phyloP scores from a whole-genome alignment of 2,113 vertebrate genomes.

The Melanerpes formicivorus region DNA sequence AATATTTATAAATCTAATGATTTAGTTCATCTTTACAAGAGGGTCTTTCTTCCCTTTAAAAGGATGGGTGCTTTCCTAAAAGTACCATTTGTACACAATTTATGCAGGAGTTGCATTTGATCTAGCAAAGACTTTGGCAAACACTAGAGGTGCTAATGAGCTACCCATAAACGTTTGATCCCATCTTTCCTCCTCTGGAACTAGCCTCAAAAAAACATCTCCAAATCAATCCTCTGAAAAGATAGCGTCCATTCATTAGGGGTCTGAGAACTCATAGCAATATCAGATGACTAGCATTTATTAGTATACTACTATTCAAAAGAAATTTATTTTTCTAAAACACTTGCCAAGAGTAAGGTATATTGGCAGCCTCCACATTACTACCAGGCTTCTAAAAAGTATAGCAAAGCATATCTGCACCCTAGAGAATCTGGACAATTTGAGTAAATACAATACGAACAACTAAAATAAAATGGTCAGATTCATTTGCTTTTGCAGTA shows the following conservation, averaged over 20 bases:
- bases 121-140: neutral
- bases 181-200: neutral
- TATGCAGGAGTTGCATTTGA: neutral
- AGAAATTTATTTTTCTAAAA: slow-evolving; percentile 15
- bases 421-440: neutral
- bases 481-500: neutral
- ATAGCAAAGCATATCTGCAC: neutral
- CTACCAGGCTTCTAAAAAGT: neutral
- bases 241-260: neutral
- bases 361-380: neutral
- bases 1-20: slow-evolving; percentile 8
- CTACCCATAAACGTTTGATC: neutral
- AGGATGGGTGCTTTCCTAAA: neutral
- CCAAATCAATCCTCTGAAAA: neutral
- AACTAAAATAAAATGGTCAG: neutral
- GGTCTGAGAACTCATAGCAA: neutral
- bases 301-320: neutral
- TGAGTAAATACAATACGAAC: neutral
- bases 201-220: neutral
- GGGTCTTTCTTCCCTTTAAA: neutral
- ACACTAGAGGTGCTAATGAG: slow-evolving; percentile 57
- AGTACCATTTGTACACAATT: neutral
- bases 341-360: neutral
- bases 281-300: neutral
- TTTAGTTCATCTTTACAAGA: neutral